Percentiles rank a stretch among this genome's conserved stretches.
Evolutionary conservation across 1,140 invertebrate species (phyloP).

Genomic region (Drosophila insularis): DNA sequence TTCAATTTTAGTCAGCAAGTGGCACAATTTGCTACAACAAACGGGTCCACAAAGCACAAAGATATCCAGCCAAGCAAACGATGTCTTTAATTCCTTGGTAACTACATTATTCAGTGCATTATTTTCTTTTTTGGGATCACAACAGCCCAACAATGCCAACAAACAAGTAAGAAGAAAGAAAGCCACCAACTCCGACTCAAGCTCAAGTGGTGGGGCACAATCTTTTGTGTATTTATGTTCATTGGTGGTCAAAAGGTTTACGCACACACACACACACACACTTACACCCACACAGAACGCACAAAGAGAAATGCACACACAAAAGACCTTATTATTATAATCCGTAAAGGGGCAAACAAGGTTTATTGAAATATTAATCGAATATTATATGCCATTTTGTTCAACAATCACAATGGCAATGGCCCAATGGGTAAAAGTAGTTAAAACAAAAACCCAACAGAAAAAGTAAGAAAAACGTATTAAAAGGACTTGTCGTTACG

Average conservation of each 20-base stretch:
- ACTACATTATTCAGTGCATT: slow-evolving; percentile 53
- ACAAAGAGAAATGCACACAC: slow-evolving; percentile 29
- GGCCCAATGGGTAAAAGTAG: slow-evolving; percentile 27
- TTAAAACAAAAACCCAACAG: slow-evolving; percentile 36
- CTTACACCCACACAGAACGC: not conserved
- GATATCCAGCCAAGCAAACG: slow-evolving; percentile 32
- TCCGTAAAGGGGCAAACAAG: slow-evolving; percentile 62
- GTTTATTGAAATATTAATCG: slow-evolving; percentile 79
- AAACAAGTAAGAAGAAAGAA: not conserved
- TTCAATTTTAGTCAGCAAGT: slow-evolving; percentile 47
- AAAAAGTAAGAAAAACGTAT: not conserved
- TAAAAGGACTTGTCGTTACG: slow-evolving; percentile 7
- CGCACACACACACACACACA: slow-evolving; percentile 1
- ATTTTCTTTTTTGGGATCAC: not conserved
- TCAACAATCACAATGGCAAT: slow-evolving; percentile 23
- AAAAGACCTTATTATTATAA: slow-evolving; percentile 68
- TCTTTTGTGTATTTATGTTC: slow-evolving; percentile 23
- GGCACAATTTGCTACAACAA: slow-evolving; percentile 22
- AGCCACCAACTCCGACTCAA: not conserved
- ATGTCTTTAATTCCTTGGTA: slow-evolving; percentile 47
- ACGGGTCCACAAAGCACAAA: not conserved
- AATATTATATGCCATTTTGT: slow-evolving; percentile 70
- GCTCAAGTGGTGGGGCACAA: slow-evolving; percentile 21
- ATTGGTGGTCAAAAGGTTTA: slow-evolving; percentile 43
- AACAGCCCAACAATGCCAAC: slow-evolving; percentile 3